Evolutionary conservation across 1,140 invertebrate species (phyloP).

Genomic region (Heterodera schachtii): DNA sequence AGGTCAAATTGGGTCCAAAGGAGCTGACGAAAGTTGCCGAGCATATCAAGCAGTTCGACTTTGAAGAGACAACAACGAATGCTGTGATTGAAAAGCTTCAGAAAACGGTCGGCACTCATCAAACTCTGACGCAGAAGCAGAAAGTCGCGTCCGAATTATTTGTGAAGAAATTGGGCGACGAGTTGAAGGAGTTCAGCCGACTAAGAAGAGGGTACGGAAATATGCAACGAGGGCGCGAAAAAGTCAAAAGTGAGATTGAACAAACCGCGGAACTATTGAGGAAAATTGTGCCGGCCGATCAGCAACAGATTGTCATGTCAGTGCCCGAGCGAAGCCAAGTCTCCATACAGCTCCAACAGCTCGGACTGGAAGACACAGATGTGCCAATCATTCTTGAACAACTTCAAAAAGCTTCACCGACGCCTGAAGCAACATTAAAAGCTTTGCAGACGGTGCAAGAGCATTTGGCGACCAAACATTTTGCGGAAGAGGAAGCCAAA

Average conservation of each 20-base stretch:
- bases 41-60: slow-evolving; percentile 6
- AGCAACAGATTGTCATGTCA: neutral
- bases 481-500: neutral
- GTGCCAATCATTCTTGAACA: neutral
- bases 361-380: neutral
- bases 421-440: neutral
- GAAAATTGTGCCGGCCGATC: neutral
- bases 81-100: neutral
- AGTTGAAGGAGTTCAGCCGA: neutral
- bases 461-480: neutral
- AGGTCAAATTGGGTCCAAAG: neutral
- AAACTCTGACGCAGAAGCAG: neutral
- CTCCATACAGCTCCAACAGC: neutral
- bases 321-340: neutral
- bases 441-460: neutral
- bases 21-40: neutral
- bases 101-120: neutral
- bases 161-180: neutral
- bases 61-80: neutral
- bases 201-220: neutral
- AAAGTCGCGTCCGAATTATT: neutral
- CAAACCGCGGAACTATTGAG: neutral
- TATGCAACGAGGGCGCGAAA: neutral
- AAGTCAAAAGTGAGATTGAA: neutral
- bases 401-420: neutral